Base-by-base conservation (phyloP, 2,113 vertebrate species). In the Calyptommatus sinebrachiatus region DNA sequence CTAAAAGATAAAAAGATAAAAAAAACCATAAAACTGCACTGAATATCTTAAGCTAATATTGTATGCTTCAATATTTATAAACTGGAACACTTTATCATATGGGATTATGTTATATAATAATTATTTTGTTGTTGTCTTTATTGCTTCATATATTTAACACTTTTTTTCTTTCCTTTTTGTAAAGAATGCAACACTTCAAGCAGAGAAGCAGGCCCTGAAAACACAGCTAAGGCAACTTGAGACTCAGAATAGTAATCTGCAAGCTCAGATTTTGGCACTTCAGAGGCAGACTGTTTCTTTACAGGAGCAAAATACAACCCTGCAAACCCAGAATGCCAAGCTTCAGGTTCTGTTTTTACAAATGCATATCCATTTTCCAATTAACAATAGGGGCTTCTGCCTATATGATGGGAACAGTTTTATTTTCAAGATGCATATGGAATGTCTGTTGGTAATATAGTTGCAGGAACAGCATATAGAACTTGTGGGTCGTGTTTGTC, bases 131-230 rank as follows among this genome's bases (percentile, higher is more conserved):
- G 2, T 53, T 57, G 11, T 68, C 16, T 10, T 74, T 61, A 22
- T 1, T 41, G 12, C 14, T 53, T 8, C 20, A 45, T 76, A 1
- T 26, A 53, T 70, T n/a, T 4, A 72, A 46, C 83, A 62, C 20
- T 41, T 76, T 84, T 68, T 81, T 78, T 60, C 85, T 45, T 63
- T 26, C 90, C 85, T 45, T 63, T 26, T 91, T 16, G 67, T 29
- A 21, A 94, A 99, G 98, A 99, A 99, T 83, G 98, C 98, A 60
- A 99, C 98, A 0, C 94, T 99, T 80, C 98, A 99, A 92, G 98
- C 98, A 1, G 98, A 99, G 93, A 99, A 99, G 81, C 97, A 97
- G 86, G 98, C 98, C 0, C 89, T 99, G 88, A 97, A 96, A 93
- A 98, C 97, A 4, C 98, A 99, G 73, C 91, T 99, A 76, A 99